A percentile compares a stretch with the other conserved stretches of the same genome.
Conservation (phyloP, 2,888 invertebrate species). For the Tryphoninae sp. region DNA sequence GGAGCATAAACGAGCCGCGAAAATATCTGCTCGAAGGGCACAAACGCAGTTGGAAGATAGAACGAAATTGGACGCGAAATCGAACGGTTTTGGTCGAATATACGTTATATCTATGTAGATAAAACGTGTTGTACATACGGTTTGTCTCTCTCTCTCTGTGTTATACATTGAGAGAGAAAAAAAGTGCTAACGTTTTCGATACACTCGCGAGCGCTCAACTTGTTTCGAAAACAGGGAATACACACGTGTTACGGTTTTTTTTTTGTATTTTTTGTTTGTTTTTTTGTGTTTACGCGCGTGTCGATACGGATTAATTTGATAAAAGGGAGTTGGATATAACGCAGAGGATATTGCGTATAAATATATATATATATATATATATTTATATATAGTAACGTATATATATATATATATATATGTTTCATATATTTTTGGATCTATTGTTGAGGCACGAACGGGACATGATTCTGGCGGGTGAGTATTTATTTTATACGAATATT, state of each 20-base stretch:
- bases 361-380: slow-evolving; percentile 34
- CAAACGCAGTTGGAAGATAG: too few relatives aligned
- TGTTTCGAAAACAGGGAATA: neutral
- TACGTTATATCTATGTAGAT: too few relatives aligned
- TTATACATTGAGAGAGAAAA: neutral
- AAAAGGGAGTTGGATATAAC: slow-evolving; percentile 4
- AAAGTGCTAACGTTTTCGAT: slow-evolving; percentile 9
- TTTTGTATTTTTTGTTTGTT: neutral
- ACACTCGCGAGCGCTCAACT: neutral
- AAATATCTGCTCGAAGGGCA: too few relatives aligned
- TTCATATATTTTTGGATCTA: slow-evolving; percentile 73
- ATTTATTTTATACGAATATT: neutral
- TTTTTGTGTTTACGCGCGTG: neutral
- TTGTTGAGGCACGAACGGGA: slow-evolving; percentile 70
- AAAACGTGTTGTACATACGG: too few relatives aligned
- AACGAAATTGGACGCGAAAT: too few relatives aligned
- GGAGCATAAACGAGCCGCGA: too few relatives aligned
- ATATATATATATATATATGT: slow-evolving; percentile 65
- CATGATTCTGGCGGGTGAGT: slow-evolving; percentile 72
- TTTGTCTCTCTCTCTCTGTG: too few relatives aligned
- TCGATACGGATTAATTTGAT: neutral
- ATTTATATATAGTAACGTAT: slow-evolving; percentile 40
- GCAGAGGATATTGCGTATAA: neutral
- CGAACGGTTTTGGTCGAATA: too few relatives aligned
- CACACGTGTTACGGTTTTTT: neutral